These are phyloP conservation scores for Ganaspis brasiliensis DNA, from an alignment of 2,888 invertebrate species.

Conservation along the genomic window DNA sequence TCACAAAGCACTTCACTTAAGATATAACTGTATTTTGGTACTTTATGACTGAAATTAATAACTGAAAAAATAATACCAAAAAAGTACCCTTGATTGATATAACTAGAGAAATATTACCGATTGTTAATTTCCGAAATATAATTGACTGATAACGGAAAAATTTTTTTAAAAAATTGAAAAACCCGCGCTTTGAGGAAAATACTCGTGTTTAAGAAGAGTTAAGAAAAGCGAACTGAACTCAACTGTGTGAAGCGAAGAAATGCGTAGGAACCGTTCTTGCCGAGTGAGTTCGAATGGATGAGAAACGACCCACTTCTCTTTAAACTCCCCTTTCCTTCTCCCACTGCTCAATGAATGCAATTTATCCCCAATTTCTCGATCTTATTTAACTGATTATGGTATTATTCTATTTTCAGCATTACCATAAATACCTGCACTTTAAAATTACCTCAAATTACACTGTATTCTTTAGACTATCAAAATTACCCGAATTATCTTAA, in stretches of 20 bases:
- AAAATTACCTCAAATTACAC: background rate
- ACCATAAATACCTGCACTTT: background rate
- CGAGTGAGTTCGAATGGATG: slow-evolving; percentile 74
- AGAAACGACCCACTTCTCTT: slow-evolving; percentile 79
- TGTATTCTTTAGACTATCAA: no score
- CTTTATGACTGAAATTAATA: slow-evolving; percentile 37
- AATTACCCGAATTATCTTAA: no score
- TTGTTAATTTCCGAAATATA: no score
- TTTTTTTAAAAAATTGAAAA: no score
- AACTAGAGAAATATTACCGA: no score
- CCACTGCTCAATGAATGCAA: slow-evolving; percentile 44
- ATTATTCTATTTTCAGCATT: slow-evolving; percentile 39
- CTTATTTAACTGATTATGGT: slow-evolving; percentile 45
- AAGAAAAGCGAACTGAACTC: slow-evolving; percentile 62
- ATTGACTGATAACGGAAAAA: no score
- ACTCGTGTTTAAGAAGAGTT: background rate
- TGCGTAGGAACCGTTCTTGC: slow-evolving; percentile 73
- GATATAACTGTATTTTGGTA: slow-evolving; percentile 9
- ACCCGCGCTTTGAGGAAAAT: slow-evolving; percentile 31
- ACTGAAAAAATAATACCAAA: slow-evolving; percentile 31
- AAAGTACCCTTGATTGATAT: no score
- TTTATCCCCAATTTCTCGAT: slow-evolving; percentile 59
- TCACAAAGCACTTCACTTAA: slow-evolving; percentile 39
- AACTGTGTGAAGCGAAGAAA: slow-evolving; percentile 73
- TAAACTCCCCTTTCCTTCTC: slow-evolving; percentile 67